Base-by-base conservation (phyloP, 2,797 vertebrate genomes). In the Argyrosomus regius region DNA sequence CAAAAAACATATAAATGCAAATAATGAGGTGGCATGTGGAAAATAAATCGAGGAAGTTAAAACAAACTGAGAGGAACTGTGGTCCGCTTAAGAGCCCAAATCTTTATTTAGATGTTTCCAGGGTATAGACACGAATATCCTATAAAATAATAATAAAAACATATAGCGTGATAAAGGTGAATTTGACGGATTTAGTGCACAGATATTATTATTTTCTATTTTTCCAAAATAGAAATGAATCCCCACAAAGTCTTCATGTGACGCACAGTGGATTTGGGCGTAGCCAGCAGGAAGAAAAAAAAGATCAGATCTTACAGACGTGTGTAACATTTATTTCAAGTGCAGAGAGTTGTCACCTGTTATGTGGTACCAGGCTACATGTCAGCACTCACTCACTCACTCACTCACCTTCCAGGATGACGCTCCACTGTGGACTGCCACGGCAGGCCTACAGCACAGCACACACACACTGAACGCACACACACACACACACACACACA, bases 331-430 rank as follows among this genome's bases (percentile, higher is more conserved):
- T 90, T 70, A 75, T 84, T 88, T 88, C 86, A 89, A 82, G 77
- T 92, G 87, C 88, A 49, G 81, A 76, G 91, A 91, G 85, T 72
- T 94, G 92, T 94, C 93, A 94, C 91, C 93, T 94, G 93, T 92
- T 92, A 81, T 89, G 88, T 88, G 88, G 28, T 31, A 79, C 77
- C 78, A 83, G 83, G 82, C 71, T 77, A 11, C 81, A 83, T 87
- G 89, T 82, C 83, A 88, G 83, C 75, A 80, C 76, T 52, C 70
- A 53, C 81, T 84, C 85, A 78, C 80, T 71, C 80, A 62, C 48
- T 66, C 79, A 65, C 35, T 48, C 81, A 68, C 81, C 80, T 83
- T 82, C 75, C 79, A 75, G 85, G 66, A 77, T 62, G 81, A 78
- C 70, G 64, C 76, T 67, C 58, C 81, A n/a, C 67, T 43, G 75